Evolutionary conservation across 2,113 vertebrate genomes (phyloP).

Genomic region (Notiomystis cincta): DNA sequence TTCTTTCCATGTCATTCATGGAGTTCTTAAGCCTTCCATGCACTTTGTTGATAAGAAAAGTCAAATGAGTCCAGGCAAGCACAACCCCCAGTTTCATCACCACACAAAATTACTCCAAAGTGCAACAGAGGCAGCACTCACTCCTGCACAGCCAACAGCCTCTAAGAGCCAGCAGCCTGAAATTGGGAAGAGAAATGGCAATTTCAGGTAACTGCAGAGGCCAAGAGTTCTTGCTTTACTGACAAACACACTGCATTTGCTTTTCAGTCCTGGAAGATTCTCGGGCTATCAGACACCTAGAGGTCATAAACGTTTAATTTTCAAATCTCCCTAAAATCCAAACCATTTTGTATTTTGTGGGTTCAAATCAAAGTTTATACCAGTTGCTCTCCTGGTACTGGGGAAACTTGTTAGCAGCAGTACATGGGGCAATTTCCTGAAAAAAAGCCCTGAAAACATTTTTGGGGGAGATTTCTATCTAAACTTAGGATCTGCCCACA

Average conservation of each 20-base stretch:
- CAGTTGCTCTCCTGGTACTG: neutral
- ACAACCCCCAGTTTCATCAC: neutral
- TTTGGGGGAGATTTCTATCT: neutral
- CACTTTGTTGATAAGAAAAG: neutral
- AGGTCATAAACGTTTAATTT: neutral
- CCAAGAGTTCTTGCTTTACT: neutral
- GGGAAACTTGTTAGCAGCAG: neutral
- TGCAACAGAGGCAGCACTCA: neutral
- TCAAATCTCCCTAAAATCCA: neutral
- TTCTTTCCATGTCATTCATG: neutral
- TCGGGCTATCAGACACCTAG: neutral
- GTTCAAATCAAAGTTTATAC: neutral
- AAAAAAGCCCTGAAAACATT: neutral
- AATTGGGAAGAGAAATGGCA: neutral
- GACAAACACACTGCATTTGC: fast-evolving
- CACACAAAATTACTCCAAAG: neutral
- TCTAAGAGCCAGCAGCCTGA: fast-evolving
- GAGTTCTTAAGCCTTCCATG: neutral
- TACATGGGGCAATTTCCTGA: neutral
- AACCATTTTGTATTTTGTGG: neutral
- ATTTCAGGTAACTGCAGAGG: neutral
- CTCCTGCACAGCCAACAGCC: neutral
- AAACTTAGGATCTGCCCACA: neutral
- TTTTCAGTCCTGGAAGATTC: neutral
- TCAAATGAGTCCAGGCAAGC: neutral